Conservation (phyloP, 2,113 vertebrate genomes). For the Chionomys nivalis region DNA sequence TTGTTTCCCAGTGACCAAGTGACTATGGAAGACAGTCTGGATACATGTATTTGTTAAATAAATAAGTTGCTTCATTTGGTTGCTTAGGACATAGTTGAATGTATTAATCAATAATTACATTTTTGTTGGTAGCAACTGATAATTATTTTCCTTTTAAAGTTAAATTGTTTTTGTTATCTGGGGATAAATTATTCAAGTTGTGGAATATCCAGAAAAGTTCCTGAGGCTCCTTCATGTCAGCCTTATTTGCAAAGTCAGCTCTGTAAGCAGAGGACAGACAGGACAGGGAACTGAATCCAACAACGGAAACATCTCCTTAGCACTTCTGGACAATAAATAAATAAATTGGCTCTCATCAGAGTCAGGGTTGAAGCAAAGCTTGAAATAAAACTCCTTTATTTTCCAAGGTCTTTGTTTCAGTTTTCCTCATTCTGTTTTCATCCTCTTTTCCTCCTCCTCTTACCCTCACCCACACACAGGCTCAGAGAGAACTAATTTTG, state of each 20-base stretch:
- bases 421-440: not conserved
- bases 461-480: not conserved
- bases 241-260: constrained; percentile 39
- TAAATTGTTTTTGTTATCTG: constrained; percentile 40
- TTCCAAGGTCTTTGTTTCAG: not conserved
- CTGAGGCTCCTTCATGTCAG: not conserved
- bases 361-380: not conserved
- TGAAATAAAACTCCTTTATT: not conserved
- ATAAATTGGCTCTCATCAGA: not conserved
- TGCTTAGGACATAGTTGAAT: not conserved
- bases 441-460: not conserved
- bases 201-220: constrained; percentile 4
- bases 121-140: constrained; percentile 1
- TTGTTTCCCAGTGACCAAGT: not conserved
- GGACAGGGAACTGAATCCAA: constrained; percentile 5
- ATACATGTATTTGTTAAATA: not conserved
- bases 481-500: constrained; percentile 39
- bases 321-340: constrained; percentile 6
- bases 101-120: constrained; percentile 55
- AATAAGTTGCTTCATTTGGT: not conserved
- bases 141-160: not conserved
- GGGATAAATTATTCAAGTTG: constrained; percentile 61
- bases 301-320: not conserved
- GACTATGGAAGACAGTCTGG: not conserved
- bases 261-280: not conserved